Percentiles rank a stretch among this genome's conserved stretches.
Conservation (phyloP, 1,140 invertebrate species). For the Notospermus geniculatus region DNA sequence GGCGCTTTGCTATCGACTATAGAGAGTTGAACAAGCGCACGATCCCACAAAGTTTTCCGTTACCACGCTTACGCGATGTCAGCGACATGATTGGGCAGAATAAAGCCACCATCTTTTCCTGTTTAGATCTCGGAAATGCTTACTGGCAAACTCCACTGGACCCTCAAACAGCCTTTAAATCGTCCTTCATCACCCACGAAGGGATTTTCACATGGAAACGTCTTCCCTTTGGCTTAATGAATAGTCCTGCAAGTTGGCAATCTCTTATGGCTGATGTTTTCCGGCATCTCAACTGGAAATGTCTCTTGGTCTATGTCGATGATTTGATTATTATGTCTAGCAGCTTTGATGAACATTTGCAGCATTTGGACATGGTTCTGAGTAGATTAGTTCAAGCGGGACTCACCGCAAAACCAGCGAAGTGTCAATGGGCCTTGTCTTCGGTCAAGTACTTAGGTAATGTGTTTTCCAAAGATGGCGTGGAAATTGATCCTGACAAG, state of each 20-base stretch:
- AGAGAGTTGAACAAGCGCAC: background rate
- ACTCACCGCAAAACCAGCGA: slow-evolving; percentile 18
- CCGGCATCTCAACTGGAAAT: slow-evolving; percentile 12
- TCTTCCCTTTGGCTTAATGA: slow-evolving; percentile 23
- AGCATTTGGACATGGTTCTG: slow-evolving; percentile 21
- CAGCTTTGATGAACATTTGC: slow-evolving; percentile 24
- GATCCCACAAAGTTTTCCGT: background rate
- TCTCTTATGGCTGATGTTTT: slow-evolving; percentile 18
- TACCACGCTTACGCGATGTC: background rate
- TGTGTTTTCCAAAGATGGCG: slow-evolving; percentile 19
- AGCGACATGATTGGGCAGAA: background rate
- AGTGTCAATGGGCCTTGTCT: slow-evolving; percentile 21
- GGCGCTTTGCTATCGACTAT: background rate
- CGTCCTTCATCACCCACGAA: background rate
- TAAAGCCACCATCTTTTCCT: background rate
- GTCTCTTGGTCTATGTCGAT: slow-evolving; percentile 21
- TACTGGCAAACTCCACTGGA: background rate
- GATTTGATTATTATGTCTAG: slow-evolving; percentile 20
- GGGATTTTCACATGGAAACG: slow-evolving; percentile 19
- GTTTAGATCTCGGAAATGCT: background rate
- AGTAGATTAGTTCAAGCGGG: slow-evolving; percentile 10
- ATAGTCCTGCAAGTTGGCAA: slow-evolving; percentile 19
- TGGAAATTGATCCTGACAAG: slow-evolving; percentile 20
- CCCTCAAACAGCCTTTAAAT: background rate
- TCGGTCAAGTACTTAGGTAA: slow-evolving; percentile 25